Percentiles rank a stretch among this genome's conserved stretches.
phyloP scores from a whole-genome alignment of 2,797 vertebrate species.

The Vespertilio murinus region DNA sequence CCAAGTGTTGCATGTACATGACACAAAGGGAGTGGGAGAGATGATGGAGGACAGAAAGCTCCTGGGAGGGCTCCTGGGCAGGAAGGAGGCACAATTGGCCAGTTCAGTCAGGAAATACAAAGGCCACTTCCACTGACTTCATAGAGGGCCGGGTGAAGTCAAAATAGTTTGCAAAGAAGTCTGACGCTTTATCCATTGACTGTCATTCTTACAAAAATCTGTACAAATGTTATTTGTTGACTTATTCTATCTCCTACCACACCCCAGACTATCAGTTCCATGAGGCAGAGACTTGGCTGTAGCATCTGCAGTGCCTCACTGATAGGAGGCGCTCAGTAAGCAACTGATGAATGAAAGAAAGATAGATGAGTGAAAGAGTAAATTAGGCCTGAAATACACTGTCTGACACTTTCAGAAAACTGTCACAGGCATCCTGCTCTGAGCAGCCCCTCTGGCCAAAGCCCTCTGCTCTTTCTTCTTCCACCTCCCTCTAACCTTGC shows the following conservation, averaged over 20 bases:
- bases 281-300: background rate
- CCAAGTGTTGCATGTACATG: background rate
- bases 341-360: background rate
- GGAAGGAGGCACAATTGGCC: background rate
- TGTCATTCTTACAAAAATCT: background rate
- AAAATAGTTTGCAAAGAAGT: background rate
- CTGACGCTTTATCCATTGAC: background rate
- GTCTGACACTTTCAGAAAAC: background rate
- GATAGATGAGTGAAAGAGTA: background rate
- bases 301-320: background rate
- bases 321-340: background rate
- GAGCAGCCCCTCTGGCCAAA: background rate
- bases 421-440: too few species aligned
- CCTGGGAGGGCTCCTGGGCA: background rate
- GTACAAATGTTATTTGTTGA: background rate
- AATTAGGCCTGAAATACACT: background rate
- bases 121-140: background rate
- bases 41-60: background rate
- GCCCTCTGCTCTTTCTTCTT: background rate
- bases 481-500: background rate
- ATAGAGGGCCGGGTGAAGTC: background rate
- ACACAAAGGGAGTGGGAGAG: background rate
- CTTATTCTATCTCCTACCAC: background rate
- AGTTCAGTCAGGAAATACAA: background rate
- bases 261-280: background rate